Percentiles rank a stretch among this genome's conserved stretches.
phyloP scores from a whole-genome alignment of 2,797 vertebrate species.

The Eptatretus atami region DNA sequence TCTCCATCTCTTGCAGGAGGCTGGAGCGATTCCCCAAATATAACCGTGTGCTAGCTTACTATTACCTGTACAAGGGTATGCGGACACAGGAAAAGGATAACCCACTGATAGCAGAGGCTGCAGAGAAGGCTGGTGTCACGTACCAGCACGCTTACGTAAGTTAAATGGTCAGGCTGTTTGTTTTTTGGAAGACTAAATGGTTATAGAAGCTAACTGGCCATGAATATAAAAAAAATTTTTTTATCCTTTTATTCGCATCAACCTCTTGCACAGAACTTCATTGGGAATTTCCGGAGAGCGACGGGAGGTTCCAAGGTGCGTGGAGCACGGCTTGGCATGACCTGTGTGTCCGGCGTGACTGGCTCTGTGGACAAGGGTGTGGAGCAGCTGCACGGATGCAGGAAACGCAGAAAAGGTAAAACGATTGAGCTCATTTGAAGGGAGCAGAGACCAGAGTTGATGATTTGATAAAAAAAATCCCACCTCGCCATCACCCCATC shows the following conservation, averaged over 20 bases:
- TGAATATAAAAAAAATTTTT: no score
- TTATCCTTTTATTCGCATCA: no score
- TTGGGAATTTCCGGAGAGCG: conserved; percentile 1
- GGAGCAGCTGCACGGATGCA: no score
- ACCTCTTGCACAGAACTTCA: background rate
- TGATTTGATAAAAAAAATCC: no score
- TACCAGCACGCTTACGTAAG: conserved; percentile 5
- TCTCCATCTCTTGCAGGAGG: background rate
- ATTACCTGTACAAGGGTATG: conserved; percentile 1
- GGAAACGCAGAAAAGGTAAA: no score
- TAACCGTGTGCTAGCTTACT: background rate
- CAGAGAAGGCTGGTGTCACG: conserved; percentile 1
- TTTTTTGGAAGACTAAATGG: no score
- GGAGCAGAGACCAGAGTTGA: no score
- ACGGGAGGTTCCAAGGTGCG: conserved; percentile 3
- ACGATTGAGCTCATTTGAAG: no score
- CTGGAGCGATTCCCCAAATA: conserved; percentile 4
- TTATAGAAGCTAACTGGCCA: no score
- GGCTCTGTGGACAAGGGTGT: no score
- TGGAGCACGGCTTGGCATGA: background rate
- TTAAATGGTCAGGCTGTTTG: background rate
- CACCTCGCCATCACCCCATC: no score
- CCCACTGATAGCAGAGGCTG: conserved; percentile 1
- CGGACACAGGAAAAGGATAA: conserved; percentile 2
- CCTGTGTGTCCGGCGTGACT: no score